Evolutionary conservation across 2,113 vertebrate species (phyloP).

Genomic region (Orcinus orca): DNA sequence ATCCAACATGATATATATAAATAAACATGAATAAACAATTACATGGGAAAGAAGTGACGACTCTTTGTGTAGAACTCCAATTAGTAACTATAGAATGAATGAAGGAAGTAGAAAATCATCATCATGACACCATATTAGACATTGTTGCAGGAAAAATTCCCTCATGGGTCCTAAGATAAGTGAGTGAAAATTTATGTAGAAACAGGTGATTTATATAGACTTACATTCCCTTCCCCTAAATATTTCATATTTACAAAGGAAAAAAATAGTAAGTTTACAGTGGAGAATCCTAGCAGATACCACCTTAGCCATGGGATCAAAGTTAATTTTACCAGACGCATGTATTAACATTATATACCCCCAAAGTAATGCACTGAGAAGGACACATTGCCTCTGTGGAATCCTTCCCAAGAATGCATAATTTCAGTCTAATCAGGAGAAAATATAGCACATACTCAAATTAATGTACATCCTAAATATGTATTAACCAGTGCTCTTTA

Average conservation of each 20-base stretch:
- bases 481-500: neutral
- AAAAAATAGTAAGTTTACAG: neutral
- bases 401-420: neutral
- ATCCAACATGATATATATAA: neutral
- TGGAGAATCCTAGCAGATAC: neutral
- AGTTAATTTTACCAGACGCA: neutral
- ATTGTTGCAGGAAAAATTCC: neutral
- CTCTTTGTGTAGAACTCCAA: neutral
- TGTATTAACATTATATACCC: neutral
- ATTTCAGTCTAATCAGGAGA: neutral
- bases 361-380: neutral
- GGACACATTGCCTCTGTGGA: neutral
- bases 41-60: neutral
- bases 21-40: neutral
- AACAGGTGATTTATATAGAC: neutral
- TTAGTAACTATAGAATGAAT: neutral
- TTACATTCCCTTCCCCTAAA: neutral
- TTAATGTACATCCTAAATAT: neutral
- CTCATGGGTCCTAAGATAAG: neutral
- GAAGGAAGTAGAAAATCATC: neutral
- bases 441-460: neutral
- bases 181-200: neutral
- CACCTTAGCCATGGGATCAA: neutral
- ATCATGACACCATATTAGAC: neutral
- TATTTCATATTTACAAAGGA: neutral